Conservation (phyloP, 2,113 vertebrate species). For the Spea multiplicata region DNA sequence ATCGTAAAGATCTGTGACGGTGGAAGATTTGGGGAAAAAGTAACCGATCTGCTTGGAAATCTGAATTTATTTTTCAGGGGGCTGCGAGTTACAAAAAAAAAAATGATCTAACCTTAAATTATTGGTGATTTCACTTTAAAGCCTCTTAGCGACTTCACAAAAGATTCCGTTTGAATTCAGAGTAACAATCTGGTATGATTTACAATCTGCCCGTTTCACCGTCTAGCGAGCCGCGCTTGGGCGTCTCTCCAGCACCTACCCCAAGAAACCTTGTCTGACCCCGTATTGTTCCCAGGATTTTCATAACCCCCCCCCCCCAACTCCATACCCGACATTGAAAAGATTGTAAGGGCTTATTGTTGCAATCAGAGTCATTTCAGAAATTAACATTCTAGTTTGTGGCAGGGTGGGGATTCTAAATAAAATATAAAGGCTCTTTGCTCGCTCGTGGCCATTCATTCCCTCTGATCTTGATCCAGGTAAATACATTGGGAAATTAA, state of each 20-base stretch:
- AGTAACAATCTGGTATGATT: not conserved
- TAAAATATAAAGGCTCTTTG: not conserved
- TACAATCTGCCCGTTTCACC: not conserved
- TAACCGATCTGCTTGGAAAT: too few relatives aligned
- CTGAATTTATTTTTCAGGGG: too few relatives aligned
- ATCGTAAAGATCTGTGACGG: too few relatives aligned
- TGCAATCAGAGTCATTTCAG: slow-evolving; percentile 9
- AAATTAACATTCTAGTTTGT: not conserved
- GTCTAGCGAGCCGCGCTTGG: not conserved
- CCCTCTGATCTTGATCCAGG: slow-evolving; percentile 25
- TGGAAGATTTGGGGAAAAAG: too few relatives aligned
- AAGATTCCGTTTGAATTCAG: not conserved
- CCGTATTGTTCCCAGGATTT: not conserved
- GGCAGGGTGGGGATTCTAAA: slow-evolving; percentile 23
- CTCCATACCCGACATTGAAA: not conserved
- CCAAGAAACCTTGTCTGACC: slow-evolving; percentile 1
- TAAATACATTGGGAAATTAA: slow-evolving; percentile 1
- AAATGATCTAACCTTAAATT: too few relatives aligned
- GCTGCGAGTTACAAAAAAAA: not conserved
- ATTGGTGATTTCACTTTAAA: not conserved
- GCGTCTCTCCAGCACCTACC: not conserved
- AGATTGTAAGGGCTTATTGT: not conserved
- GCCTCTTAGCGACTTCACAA: not conserved
- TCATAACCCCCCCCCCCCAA: not conserved
- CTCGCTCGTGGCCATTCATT: not conserved